Conservation (phyloP, 2,113 vertebrate species). For the Ciconia maguari region DNA sequence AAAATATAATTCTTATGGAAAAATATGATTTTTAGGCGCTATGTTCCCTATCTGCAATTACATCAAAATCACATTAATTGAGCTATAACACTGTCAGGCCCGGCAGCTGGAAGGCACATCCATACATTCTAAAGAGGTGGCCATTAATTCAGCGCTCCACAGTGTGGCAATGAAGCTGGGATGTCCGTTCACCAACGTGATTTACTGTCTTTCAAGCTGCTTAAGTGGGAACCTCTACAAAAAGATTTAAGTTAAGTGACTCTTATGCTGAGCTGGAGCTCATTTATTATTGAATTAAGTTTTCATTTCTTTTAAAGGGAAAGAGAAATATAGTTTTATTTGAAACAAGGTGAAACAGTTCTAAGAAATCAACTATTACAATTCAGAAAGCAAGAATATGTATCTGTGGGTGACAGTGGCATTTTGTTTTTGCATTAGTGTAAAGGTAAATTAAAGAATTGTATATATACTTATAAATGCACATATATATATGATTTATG, state of each 20-base stretch:
- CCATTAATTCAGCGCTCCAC: constrained; percentile 79
- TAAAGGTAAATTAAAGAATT: constrained; percentile 15
- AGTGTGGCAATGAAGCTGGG: constrained; percentile 75
- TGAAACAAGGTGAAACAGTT: constrained; percentile 74
- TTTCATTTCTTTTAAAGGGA: constrained; percentile 81
- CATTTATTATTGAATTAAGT: constrained; percentile 90
- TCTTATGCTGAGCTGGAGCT: constrained; percentile 80
- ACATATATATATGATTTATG: not conserved
- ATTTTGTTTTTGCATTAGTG: not conserved
- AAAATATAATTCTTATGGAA: constrained; percentile 74
- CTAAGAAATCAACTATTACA: constrained; percentile 59
- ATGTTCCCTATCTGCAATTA: constrained; percentile 79
- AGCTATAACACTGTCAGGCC: constrained; percentile 82
- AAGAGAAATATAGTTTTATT: constrained; percentile 78
- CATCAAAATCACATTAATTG: constrained; percentile 86
- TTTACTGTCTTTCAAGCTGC: constrained; percentile 85
- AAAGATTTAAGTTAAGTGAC: constrained; percentile 91
- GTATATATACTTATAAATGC: not conserved
- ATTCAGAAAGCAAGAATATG: constrained; percentile 48
- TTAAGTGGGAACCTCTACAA: constrained; percentile 88
- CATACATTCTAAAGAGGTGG: constrained; percentile 81
- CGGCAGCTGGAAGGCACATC: constrained; percentile 80
- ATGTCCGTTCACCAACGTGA: constrained; percentile 79
- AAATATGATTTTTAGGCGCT: constrained; percentile 78
- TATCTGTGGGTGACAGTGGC: not conserved